Evolutionary conservation across 2,797 vertebrate genomes (phyloP).

Genomic region (Neosilurus hyrtlii): DNA sequence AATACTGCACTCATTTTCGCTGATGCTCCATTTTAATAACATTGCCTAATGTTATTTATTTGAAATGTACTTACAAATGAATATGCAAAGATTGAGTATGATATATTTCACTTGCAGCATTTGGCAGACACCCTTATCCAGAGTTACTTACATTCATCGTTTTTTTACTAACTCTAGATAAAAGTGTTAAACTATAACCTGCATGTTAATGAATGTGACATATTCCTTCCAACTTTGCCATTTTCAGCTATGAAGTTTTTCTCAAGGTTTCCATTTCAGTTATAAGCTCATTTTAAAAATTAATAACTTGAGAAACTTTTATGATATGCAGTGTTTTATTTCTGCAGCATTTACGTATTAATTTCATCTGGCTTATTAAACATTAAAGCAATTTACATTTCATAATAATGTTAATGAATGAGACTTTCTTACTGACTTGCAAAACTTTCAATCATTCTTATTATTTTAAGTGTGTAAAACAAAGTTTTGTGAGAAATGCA

Average conservation of each 20-base stretch:
- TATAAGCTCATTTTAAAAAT: not conserved
- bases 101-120: too few relatives aligned
- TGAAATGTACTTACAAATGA: not conserved
- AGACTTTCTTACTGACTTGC: not conserved
- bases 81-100: not conserved
- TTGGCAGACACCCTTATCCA: too few relatives aligned
- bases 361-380: not conserved
- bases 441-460: not conserved
- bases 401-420: slow-evolving; percentile 1
- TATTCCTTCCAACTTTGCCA: not conserved
- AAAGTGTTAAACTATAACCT: too few relatives aligned
- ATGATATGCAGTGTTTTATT: not conserved
- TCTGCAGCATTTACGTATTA: not conserved
- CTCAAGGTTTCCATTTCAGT: not conserved
- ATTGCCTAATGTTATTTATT: too few relatives aligned
- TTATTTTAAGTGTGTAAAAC: not conserved
- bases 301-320: slow-evolving; percentile 62
- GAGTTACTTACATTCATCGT: too few relatives aligned
- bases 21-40: too few relatives aligned
- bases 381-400: not conserved
- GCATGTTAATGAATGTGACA: too few relatives aligned
- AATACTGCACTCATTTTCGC: too few relatives aligned
- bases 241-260: not conserved
- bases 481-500: not conserved
- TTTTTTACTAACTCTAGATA: too few relatives aligned